Evolutionary conservation across 2,113 vertebrate species (phyloP), one percentile per base, ranked within the genome.

Genomic region (Bostrychus sinensis): DNA sequence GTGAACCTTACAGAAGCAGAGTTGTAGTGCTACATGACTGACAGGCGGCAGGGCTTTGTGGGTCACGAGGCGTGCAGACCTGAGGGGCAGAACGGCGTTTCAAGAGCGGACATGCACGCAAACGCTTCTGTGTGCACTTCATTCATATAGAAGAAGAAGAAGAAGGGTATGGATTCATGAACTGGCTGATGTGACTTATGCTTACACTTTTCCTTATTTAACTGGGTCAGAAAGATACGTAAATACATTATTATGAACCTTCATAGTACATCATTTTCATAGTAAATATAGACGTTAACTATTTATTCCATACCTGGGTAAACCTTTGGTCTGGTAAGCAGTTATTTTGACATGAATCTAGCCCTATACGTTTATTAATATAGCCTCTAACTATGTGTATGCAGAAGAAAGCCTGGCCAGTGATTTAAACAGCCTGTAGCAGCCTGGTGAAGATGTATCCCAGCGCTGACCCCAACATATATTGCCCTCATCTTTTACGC

Each of bases 101-200:
- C 84, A 61, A 77, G 85, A 78, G 75, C 28, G 30, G 69, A 75
- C 83, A 50, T 42, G 85, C 64, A 65, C 19, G n/a, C 62, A 58
- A 32, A 81, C 71, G 66, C 63, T 58, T 38, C 45, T 54, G 22
- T 65, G 7, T 34, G 16, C 22, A 16, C 25, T 25, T 46, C 20
- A 13, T 2, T 23, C 16, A 20, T 13, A 48, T 34, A 10, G 12
- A 48, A 48, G 22, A 23, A 20, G 22, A 23, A 20, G 45, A 43
- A 34, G 57, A 46, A 42, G 56, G 58, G 51, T 61, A 61, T 57
- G 80, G 64, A 45, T 70, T 34, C 65, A 22, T 66, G 42, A 81
- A 57, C 23, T 36, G 56, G 25, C 62, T 77, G 26, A 55, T 20
- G 28, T 50, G 45, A 72, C 81, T 22, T 30, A 16, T 70, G 37